These are phyloP conservation scores for Echiichthys vipera DNA, from an alignment of 2,797 vertebrate species.

Conservation along the genomic window DNA sequence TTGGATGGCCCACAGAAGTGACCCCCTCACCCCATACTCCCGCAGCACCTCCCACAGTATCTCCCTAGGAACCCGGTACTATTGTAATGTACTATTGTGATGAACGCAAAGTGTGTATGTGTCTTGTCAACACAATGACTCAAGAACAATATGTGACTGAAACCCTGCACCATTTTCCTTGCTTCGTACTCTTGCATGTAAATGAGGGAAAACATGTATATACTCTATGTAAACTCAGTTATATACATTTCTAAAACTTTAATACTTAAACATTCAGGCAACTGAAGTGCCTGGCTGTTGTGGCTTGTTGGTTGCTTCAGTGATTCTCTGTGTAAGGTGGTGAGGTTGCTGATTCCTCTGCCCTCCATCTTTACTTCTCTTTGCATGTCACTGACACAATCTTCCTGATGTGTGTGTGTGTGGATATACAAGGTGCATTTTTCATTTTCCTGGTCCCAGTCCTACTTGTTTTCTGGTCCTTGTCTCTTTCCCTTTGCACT, in stretches of 20 bases:
- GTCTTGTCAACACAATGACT: background rate
- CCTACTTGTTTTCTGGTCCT: constrained; percentile 41
- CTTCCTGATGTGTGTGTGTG: constrained; percentile 12
- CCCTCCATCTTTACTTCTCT: constrained; percentile 13
- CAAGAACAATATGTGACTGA: background rate
- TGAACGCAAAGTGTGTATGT: background rate
- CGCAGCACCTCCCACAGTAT: no score
- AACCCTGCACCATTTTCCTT: background rate
- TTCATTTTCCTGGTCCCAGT: constrained; percentile 24
- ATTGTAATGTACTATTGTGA: background rate
- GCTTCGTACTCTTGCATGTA: background rate
- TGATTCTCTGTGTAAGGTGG: background rate
- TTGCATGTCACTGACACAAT: constrained; percentile 26
- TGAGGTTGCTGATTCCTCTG: background rate
- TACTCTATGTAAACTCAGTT: background rate
- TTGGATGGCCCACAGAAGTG: no score
- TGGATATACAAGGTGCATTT: constrained; percentile 46
- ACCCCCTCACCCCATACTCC: no score
- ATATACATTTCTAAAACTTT: background rate
- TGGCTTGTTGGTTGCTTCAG: constrained; percentile 22
- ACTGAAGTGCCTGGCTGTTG: background rate
- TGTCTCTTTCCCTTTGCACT: constrained; percentile 53
- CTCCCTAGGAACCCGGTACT: no score
- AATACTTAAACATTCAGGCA: background rate
- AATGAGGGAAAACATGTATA: background rate